A percentile compares a stretch with the other conserved stretches of the same genome.
Conservation (phyloP, 2,888 invertebrate genomes). For the Pherbina coryleti region DNA sequence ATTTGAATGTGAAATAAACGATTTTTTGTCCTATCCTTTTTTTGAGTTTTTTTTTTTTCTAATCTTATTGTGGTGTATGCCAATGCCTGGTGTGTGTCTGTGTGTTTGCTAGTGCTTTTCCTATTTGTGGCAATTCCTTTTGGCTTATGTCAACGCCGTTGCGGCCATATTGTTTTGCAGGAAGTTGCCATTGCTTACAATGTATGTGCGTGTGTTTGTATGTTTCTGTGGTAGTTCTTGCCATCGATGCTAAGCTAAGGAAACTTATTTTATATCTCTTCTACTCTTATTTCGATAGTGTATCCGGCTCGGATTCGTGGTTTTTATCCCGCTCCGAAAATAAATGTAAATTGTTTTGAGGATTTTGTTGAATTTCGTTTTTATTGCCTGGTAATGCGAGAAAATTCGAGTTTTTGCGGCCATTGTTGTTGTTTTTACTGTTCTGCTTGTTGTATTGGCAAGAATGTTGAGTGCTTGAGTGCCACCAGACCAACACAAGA, state of each 20-base stretch:
- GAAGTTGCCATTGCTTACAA: neutral
- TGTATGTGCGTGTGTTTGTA: neutral
- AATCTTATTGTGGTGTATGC: neutral
- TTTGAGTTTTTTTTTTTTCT: neutral
- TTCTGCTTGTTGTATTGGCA: neutral
- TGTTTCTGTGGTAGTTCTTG: too few species aligned
- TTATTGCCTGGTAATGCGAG: slow-evolving; percentile 44
- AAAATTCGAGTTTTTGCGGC: slow-evolving; percentile 28
- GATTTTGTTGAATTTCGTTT: slow-evolving; percentile 40
- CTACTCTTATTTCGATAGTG: too few species aligned
- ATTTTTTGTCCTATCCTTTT: neutral
- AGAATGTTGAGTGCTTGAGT: neutral
- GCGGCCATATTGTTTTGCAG: slow-evolving; percentile 14
- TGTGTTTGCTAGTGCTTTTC: neutral
- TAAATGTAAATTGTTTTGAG: slow-evolving; percentile 43
- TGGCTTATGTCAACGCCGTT: slow-evolving; percentile 16
- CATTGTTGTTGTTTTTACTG: neutral
- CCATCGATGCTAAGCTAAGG: too few species aligned
- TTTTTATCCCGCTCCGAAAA: slow-evolving; percentile 35
- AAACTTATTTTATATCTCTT: too few species aligned
- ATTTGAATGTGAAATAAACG: slow-evolving; percentile 39
- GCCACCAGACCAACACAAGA: neutral
- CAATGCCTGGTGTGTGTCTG: neutral
- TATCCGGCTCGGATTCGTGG: neutral
- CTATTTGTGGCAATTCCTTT: slow-evolving; percentile 12